Base-by-base conservation (phyloP, 2,797 vertebrate species). In the Siniperca undulata region DNA sequence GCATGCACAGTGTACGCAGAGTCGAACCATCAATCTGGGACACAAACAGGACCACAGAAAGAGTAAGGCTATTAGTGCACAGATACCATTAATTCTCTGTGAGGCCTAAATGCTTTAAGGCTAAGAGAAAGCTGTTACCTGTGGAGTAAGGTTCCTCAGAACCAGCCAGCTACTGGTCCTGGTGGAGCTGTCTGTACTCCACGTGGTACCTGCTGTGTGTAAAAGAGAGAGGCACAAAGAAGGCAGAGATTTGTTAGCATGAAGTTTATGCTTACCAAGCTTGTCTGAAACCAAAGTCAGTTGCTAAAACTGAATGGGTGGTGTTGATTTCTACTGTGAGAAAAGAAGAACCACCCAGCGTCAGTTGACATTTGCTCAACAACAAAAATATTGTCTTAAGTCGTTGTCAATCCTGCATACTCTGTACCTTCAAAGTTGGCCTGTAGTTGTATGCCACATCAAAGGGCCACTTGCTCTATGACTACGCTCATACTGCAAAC, bases 161-260 rank as follows among this genome's bases (percentile, higher is more conserved):
- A 99, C 98, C 93, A 99, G 96, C 98, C 97, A 99, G 96, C 97
- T 99, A 90, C 97, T 99, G 88, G 97, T 97, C 91, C 98, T 97
- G 94, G 94, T 97, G 94, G 97, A 97, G 95, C 97, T 97, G 96
- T 99, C 98, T 48, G 98, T 98, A 86, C 98, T 99, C 98, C 98
- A 99, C 0, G 98, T 97, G 92, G 97, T 98, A 93, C 97, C 98
- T 97, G 91, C 92, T 95, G 83, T 22, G 20, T 56, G 19, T 1
- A 22, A 69, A 17, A 24, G 16, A 34, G 58, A 86, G 4, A 74
- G 30, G 30, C 13, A 77, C 55, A 81, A 70, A 60, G 58, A 42
- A 11, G n/a, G 50, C 11, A 64, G 38, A 56, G 1, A 60, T 79
- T 34, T 53, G 60, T 77, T 40, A 77, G 36, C 52, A 34, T 20